These are phyloP conservation scores for Oryzias javanicus DNA, from an alignment of 2,113 vertebrate genomes.

Conservation along the genomic window DNA sequence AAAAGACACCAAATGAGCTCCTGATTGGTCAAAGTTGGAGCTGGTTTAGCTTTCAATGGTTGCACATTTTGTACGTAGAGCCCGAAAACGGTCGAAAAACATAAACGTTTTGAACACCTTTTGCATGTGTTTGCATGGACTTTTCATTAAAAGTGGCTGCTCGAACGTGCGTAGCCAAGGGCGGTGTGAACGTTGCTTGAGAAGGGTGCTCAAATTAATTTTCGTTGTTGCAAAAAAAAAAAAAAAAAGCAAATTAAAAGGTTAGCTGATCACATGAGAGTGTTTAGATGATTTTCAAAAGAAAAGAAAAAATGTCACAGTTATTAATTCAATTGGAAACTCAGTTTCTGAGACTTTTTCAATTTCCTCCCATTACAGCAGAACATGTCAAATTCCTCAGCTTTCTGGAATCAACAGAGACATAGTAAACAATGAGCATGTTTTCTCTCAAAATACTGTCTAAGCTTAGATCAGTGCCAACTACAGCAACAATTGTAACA, in stretches of 20 bases:
- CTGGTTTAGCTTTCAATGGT: too few species aligned
- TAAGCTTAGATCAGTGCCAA: constrained; percentile 64
- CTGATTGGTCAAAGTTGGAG: too few species aligned
- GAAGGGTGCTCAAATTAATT: constrained; percentile 64
- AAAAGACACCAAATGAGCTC: too few species aligned
- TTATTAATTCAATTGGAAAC: constrained; percentile 44
- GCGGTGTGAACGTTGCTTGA: too few species aligned
- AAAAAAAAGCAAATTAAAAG: constrained; percentile 33
- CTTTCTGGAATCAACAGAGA: constrained; percentile 63
- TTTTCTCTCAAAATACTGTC: constrained; percentile 65
- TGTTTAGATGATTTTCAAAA: constrained; percentile 29
- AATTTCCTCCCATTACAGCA: constrained; percentile 29
- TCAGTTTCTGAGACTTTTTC: constrained; percentile 48
- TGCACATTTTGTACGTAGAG: too few species aligned
- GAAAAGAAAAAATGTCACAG: constrained; percentile 24
- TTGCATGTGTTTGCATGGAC: too few species aligned
- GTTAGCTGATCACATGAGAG: constrained; percentile 36
- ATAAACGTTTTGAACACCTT: too few species aligned
- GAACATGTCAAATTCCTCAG: constrained; percentile 42
- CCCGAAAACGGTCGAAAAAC: too few species aligned
- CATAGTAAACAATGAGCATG: constrained; percentile 64
- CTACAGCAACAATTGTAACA: constrained; percentile 69
- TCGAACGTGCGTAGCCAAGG: too few species aligned
- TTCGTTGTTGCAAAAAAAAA: constrained; percentile 39
- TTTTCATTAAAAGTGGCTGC: too few species aligned